phyloP scores from a whole-genome alignment of 2,888 invertebrate genomes.

The Xestoiulus laeticollis region DNA sequence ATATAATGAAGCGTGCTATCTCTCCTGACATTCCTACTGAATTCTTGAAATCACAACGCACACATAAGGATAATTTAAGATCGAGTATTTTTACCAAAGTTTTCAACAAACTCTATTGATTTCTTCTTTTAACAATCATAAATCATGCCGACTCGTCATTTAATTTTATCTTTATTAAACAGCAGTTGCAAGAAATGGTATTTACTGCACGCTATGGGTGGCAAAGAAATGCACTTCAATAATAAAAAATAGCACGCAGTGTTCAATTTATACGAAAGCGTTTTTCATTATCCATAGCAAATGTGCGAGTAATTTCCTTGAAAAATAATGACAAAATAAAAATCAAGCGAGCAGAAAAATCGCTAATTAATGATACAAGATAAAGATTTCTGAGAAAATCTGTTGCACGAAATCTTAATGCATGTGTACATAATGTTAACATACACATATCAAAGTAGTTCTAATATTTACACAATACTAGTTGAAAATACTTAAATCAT shows the following conservation, averaged over 20 bases:
- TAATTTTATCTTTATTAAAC: constrained; percentile 41
- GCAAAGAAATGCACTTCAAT: background rate
- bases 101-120: constrained; percentile 1
- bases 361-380: background rate
- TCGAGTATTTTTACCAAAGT: background rate
- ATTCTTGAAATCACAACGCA: constrained; percentile 17
- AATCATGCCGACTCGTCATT: background rate
- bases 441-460: too few relatives aligned
- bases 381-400: background rate
- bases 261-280: background rate
- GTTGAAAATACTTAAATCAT: too few relatives aligned
- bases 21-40: background rate
- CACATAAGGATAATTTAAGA: background rate
- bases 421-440: background rate
- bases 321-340: background rate
- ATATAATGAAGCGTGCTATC: constrained; percentile 24
- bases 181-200: background rate
- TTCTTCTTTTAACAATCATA: background rate
- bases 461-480: too few relatives aligned
- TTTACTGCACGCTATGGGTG: background rate
- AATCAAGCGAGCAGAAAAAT: background rate
- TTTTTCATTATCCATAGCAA: background rate
- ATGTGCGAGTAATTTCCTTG: background rate
- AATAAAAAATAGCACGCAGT: background rate
- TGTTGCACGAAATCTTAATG: background rate